phyloP scores from a whole-genome alignment of 1,140 invertebrate genomes.

The Cydia pomonella region DNA sequence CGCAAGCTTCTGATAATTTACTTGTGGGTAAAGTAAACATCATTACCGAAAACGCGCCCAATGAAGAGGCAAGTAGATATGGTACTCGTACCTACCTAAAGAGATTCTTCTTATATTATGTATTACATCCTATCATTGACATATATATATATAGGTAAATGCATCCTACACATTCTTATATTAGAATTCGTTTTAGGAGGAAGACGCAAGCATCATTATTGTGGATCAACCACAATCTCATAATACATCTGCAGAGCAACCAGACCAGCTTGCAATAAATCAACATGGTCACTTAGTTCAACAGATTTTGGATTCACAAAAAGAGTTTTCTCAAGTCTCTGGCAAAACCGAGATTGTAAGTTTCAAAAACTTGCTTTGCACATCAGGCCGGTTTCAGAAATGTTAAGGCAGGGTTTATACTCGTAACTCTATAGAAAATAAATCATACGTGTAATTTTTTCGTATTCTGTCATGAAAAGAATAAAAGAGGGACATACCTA shows the following conservation, averaged over 20 bases:
- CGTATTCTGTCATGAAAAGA: too few species aligned
- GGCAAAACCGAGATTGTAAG: slow-evolving; percentile 80
- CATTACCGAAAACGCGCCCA: slow-evolving; percentile 85
- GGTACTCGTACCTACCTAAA: background rate
- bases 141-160: too few species aligned
- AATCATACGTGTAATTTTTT: too few species aligned
- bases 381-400: background rate
- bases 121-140: too few species aligned
- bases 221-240: slow-evolving; percentile 66
- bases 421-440: too few species aligned
- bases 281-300: slow-evolving; percentile 88
- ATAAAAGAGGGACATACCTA: too few species aligned
- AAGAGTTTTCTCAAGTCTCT: slow-evolving; percentile 78
- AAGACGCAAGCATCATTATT: slow-evolving; percentile 82
- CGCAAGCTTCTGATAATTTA: slow-evolving; percentile 80
- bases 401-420: background rate
- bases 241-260: slow-evolving; percentile 40
- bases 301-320: slow-evolving; percentile 90
- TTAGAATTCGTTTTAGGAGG: slow-evolving; percentile 71
- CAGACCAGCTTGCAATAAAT: slow-evolving; percentile 57
- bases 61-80: slow-evolving; percentile 62
- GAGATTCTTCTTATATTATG: background rate
- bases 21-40: slow-evolving; percentile 84
- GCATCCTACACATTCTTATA: background rate
- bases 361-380: slow-evolving; percentile 32